These are phyloP conservation scores for Podilymbus podiceps DNA, from an alignment of 2,113 vertebrate genomes.

Conservation along the genomic window DNA sequence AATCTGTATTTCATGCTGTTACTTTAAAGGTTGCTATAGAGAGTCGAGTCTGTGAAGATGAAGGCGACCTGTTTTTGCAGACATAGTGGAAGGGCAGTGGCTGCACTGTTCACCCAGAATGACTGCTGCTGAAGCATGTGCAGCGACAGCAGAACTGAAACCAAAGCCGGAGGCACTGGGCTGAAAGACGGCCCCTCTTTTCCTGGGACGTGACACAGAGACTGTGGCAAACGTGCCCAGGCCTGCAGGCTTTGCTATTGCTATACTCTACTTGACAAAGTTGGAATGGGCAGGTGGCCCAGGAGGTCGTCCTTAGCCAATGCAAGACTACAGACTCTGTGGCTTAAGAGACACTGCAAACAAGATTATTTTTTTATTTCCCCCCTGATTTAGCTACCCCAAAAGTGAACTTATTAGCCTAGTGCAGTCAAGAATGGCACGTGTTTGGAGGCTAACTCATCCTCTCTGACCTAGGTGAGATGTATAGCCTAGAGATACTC, in stretches of 20 bases:
- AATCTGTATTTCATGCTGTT: not conserved
- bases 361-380: not conserved
- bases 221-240: not conserved
- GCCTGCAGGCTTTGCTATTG: not conserved
- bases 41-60: not conserved
- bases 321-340: not conserved
- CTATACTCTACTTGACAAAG: not conserved
- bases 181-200: not conserved
- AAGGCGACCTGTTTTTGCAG: not conserved
- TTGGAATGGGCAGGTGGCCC: not conserved
- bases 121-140: not conserved
- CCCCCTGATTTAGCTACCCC: not conserved
- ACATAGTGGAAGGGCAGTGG: not conserved
- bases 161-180: not conserved
- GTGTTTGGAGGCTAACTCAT: not conserved
- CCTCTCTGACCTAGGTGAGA: not conserved
- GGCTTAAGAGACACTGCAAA: not conserved
- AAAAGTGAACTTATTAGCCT: not conserved
- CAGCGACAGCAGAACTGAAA: not conserved
- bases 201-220: not conserved
- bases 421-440: not conserved
- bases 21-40: not conserved
- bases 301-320: not conserved
- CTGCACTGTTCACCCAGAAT: rapidly evolving
- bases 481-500: not conserved